Base-by-base conservation (phyloP, 1,140 invertebrate species). In the Dufourea novaeangliae region DNA sequence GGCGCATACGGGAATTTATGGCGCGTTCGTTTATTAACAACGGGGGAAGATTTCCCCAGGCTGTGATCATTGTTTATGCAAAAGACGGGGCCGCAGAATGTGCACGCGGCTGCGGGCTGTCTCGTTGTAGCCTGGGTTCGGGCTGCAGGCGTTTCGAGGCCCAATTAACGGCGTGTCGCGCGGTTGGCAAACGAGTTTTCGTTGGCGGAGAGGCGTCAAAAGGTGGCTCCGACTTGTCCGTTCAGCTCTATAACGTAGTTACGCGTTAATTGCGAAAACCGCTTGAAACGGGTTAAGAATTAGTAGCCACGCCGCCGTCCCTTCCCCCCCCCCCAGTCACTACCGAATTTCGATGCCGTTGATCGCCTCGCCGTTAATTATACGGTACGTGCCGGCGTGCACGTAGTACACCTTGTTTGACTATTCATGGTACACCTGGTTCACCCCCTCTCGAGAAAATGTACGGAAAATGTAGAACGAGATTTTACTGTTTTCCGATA, bases 51-150 rank as follows among this genome's bases (percentile, higher is more conserved):
- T 78, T 71, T 76, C 73, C 73, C 73, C 73, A 76, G 73, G 64
- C 68, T 72, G 54, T 50, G 78, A 83, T 69, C 54, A 83, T 83
- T 83, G 82, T 83, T 83, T 83, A 83, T 83, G 80, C 63, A 82
- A 78, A 62, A 64, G 75, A 83, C 56, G 59, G n/a, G n/a, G 61
- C 64, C 63, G 34, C 77, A 69, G 81, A 68, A 63, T 78, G 62
- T 10, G 50, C 12, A n/a, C 63, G 50, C 66, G 56, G 66, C 11
- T 44, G 68, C 52, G 79, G n/a, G 54, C 44, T 41, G 75, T 75
- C 54, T 72, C 56, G 63, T 56, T 57, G 67, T 73, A 52, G 37
- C 54, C n/a, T n/a, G n/a, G n/a, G n/a, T n/a, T n/a, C 62, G 46
- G 46, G 74, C 41, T 73, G 74, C 74, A 44, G 75, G 64, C 78